Percentiles rank a stretch among this genome's conserved stretches.
phyloP scores from a whole-genome alignment of 2,888 invertebrate genomes.

The Clunio marinus region DNA sequence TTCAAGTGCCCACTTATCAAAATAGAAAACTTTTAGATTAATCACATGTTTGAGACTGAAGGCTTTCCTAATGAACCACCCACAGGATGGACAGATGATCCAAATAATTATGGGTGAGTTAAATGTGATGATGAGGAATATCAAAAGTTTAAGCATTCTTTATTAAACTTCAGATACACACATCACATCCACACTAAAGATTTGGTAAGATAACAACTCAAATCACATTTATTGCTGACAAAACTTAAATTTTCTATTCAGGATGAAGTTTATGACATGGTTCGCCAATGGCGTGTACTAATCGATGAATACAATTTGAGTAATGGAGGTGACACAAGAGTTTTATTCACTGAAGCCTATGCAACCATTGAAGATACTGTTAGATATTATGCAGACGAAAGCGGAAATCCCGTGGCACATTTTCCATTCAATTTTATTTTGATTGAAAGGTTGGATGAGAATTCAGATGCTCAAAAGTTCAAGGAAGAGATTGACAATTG shows the following conservation, averaged over 20 bases:
- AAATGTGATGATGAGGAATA: too few relatives aligned
- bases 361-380: slow-evolving; percentile 53
- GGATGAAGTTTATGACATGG: slow-evolving; percentile 51
- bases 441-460: slow-evolving; percentile 55
- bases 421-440: slow-evolving; percentile 69
- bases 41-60: slow-evolving; percentile 52
- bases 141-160: too few relatives aligned
- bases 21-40: slow-evolving; percentile 37
- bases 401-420: slow-evolving; percentile 53
- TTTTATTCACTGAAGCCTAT: slow-evolving; percentile 57
- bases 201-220: slow-evolving; percentile 45
- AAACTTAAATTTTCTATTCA: slow-evolving; percentile 45
- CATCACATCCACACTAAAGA: slow-evolving; percentile 57
- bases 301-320: slow-evolving; percentile 58
- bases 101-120: slow-evolving; percentile 54
- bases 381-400: slow-evolving; percentile 56
- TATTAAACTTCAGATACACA: too few relatives aligned
- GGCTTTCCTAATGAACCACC: slow-evolving; percentile 55
- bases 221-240: neutral
- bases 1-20: neutral
- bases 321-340: slow-evolving; percentile 45
- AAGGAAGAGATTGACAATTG: slow-evolving; percentile 58
- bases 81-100: slow-evolving; percentile 49
- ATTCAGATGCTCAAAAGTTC: slow-evolving; percentile 55
- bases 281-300: slow-evolving; percentile 52